phyloP scores from a whole-genome alignment of 2,113 vertebrate genomes.

The Channa argus region DNA sequence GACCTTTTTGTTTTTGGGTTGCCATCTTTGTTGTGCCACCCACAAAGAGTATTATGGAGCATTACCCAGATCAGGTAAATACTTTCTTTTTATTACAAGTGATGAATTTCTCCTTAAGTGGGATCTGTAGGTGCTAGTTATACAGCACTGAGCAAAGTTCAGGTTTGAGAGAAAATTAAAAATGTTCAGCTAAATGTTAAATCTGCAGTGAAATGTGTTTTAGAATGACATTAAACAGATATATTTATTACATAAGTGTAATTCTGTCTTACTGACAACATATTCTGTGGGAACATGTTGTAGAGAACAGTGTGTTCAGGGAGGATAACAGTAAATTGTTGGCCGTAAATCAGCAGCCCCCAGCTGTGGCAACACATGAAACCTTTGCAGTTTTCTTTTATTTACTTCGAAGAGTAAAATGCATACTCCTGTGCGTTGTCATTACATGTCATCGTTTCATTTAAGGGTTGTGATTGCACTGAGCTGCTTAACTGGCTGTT shows the following conservation, averaged over 20 bases:
- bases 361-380: slow-evolving; percentile 6
- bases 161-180: slow-evolving; percentile 13
- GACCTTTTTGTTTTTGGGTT: slow-evolving; percentile 13
- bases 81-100: neutral
- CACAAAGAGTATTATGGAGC: slow-evolving; percentile 58
- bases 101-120: too few species aligned
- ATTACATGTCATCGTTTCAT: slow-evolving; percentile 44
- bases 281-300: neutral
- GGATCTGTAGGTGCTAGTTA: too few species aligned
- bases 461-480: slow-evolving; percentile 72
- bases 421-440: neutral
- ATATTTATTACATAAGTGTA: neutral
- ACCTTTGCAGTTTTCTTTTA: slow-evolving; percentile 13
- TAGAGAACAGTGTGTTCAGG: slow-evolving; percentile 4
- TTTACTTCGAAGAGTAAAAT: neutral
- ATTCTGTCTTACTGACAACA: neutral
- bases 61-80: slow-evolving; percentile 70
- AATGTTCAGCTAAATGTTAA: neutral
- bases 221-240: neutral
- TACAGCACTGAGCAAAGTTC: slow-evolving; percentile 35
- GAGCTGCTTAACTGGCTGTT: slow-evolving; percentile 94
- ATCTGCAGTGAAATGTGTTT: neutral
- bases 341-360: slow-evolving; percentile 11
- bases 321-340: neutral
- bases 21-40: slow-evolving; percentile 18